Conservation (phyloP, 1,140 invertebrate species). For the Lamellibrachia luymesi region DNA sequence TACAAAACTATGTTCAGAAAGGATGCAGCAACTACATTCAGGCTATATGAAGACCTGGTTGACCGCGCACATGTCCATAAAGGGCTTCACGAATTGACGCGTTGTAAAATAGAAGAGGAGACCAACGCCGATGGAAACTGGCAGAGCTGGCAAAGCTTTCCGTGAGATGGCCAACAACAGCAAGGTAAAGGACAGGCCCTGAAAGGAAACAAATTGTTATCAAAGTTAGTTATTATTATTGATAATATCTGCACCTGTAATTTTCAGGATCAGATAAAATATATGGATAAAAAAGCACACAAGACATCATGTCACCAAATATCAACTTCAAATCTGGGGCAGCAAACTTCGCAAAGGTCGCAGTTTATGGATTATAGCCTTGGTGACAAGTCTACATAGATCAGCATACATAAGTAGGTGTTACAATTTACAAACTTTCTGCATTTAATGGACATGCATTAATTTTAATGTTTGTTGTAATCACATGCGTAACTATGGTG, state of each 20-base stretch:
- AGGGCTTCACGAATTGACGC: conserved; percentile 27
- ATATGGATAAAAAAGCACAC: neutral
- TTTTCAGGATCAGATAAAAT: neutral
- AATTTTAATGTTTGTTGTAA: neutral
- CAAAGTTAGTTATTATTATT: neutral
- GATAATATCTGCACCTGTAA: neutral
- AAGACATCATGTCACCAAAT: neutral
- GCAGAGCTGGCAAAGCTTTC: conserved; percentile 94
- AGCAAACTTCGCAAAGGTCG: neutral
- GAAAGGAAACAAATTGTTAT: conserved; percentile 45
- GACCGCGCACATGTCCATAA: conserved; percentile 25
- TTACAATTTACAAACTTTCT: neutral
- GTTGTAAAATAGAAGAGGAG: conserved; percentile 92
- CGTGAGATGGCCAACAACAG: conserved; percentile 91
- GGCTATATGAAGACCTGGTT: conserved; percentile 28
- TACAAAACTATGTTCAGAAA: neutral
- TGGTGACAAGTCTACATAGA: neutral
- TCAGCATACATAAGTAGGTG: neutral
- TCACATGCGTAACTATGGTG: neutral
- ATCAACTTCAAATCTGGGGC: neutral
- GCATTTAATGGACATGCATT: neutral
- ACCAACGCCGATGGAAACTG: conserved; percentile 97
- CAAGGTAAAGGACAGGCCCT: conserved; percentile 93
- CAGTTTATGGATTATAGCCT: neutral
- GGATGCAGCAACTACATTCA: neutral